Evolutionary conservation across 2,113 vertebrate species (phyloP).

Genomic region (Prietella phreatophila): DNA sequence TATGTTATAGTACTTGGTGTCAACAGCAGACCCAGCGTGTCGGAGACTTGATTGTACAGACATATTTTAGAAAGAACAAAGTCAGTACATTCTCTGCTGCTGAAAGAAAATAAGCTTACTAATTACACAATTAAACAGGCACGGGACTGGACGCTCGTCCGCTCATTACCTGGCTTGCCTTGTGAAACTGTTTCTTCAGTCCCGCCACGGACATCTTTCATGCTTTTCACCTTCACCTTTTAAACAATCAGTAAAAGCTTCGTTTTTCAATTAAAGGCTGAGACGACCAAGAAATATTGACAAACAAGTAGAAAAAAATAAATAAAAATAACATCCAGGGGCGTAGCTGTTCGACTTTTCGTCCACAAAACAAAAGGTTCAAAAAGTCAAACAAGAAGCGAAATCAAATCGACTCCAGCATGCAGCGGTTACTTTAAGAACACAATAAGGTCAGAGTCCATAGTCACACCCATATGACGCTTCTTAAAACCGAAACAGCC

Average conservation of each 20-base stretch:
- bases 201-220: slow-evolving; percentile 79
- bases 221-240: slow-evolving; percentile 27
- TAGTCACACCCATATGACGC: slow-evolving; percentile 30
- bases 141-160: neutral
- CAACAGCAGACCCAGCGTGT: neutral
- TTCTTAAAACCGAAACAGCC: neutral
- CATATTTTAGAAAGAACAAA: neutral
- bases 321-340: neutral
- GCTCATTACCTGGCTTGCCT: slow-evolving; percentile 81
- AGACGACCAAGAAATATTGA: neutral
- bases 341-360: neutral
- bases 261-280: neutral
- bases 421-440: slow-evolving; percentile 10
- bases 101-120: neutral
- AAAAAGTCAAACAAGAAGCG: neutral
- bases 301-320: neutral
- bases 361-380: neutral
- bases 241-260: too few relatives aligned
- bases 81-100: too few relatives aligned
- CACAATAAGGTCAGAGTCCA: slow-evolving; percentile 36
- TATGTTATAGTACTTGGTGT: neutral
- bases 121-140: neutral
- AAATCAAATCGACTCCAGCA: neutral
- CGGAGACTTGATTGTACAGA: neutral
- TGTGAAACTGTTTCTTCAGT: slow-evolving; percentile 86